A percentile compares a stretch with the other conserved stretches of the same genome.
Evolutionary conservation across 2,797 vertebrate genomes (phyloP).

Genomic region (Pseudochaenichthys georgianus): DNA sequence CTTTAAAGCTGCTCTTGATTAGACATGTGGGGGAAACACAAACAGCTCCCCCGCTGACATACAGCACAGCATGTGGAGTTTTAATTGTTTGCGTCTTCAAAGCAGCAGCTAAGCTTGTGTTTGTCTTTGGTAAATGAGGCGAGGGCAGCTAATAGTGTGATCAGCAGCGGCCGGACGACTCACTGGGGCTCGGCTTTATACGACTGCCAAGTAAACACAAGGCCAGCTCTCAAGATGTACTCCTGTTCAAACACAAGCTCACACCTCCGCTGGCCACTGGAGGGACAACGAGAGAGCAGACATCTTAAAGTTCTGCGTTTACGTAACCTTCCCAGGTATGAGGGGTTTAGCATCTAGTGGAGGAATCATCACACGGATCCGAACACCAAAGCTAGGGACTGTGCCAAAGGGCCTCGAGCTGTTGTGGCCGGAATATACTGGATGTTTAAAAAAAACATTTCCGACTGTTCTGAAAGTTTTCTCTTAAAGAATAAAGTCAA

Average conservation of each 20-base stretch:
- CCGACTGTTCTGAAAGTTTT: not conserved
- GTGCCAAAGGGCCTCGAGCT: constrained; percentile 34
- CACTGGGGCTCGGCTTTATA: constrained; percentile 58
- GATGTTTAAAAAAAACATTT: not conserved
- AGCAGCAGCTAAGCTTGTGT: constrained; percentile 60
- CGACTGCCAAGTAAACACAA: constrained; percentile 65
- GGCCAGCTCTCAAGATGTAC: constrained; percentile 39
- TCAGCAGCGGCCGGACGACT: constrained; percentile 51
- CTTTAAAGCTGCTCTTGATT: constrained; percentile 61
- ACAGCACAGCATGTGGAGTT: constrained; percentile 44
- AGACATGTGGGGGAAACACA: constrained; percentile 44
- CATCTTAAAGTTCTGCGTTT: constrained; percentile 25
- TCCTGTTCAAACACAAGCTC: constrained; percentile 51
- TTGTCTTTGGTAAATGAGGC: constrained; percentile 75
- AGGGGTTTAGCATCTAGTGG: constrained; percentile 4
- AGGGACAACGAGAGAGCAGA: constrained; percentile 3
- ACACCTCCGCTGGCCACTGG: constrained; percentile 45
- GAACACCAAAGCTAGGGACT: constrained; percentile 20
- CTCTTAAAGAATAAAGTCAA: constrained; percentile 22
- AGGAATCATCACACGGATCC: constrained; percentile 31
- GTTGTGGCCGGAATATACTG: constrained; percentile 1
- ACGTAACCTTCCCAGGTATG: constrained; percentile 14
- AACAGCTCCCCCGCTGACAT: constrained; percentile 38
- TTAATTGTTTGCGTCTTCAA: constrained; percentile 69
- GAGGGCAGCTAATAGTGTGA: constrained; percentile 66